Conservation (phyloP, 1,140 invertebrate genomes). For the Stenopsyche tienmushanensis region DNA sequence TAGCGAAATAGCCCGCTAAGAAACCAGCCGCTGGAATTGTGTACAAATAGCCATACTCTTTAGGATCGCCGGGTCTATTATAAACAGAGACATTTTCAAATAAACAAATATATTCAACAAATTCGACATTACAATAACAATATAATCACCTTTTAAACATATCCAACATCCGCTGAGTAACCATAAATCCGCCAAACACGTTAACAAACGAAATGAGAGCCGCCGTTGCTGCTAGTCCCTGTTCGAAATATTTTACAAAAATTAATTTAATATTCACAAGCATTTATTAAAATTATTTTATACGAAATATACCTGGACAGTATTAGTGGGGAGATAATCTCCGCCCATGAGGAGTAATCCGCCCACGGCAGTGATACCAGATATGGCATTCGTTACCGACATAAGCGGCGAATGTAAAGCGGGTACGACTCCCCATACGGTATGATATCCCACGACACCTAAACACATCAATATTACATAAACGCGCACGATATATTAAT, state of each 20-base stretch:
- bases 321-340: slow-evolving; percentile 65
- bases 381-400: slow-evolving; percentile 92
- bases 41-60: slow-evolving; percentile 84
- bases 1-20: slow-evolving; percentile 73
- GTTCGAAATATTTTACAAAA: too few relatives aligned
- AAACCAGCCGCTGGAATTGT: slow-evolving; percentile 74
- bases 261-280: slow-evolving; percentile 24
- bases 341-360: slow-evolving; percentile 81
- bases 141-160: slow-evolving; percentile 80
- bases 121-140: too few relatives aligned
- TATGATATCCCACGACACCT: slow-evolving; percentile 86
- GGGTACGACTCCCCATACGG: slow-evolving; percentile 89
- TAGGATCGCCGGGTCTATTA: slow-evolving; percentile 71
- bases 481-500: too few relatives aligned
- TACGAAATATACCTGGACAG: slow-evolving; percentile 49
- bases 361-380: slow-evolving; percentile 88
- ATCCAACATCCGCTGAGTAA: slow-evolving; percentile 89
- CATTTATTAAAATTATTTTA: not conserved
- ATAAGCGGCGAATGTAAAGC: slow-evolving; percentile 89
- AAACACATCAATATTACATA: too few relatives aligned
- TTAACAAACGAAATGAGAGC: slow-evolving; percentile 89
- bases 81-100: not conserved
- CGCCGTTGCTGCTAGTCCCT: slow-evolving; percentile 74
- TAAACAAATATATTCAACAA: not conserved
- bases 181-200: slow-evolving; percentile 88